Base-by-base conservation (phyloP, 2,888 invertebrate genomes). In the Hartigia nigra region DNA sequence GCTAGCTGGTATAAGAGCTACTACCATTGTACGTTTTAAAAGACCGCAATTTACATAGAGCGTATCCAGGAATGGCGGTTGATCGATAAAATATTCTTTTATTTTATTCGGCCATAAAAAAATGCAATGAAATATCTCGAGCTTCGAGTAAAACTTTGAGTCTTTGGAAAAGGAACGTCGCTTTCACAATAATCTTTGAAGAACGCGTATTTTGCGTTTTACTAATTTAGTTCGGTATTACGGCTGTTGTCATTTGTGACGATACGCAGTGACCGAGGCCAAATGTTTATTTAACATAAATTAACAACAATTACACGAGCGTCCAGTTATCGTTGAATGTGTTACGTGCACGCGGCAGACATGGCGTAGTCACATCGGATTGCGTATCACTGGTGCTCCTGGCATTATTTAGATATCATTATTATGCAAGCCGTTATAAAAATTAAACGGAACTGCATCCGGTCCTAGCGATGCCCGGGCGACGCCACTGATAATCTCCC, bases 221-320 rank as follows among this genome's bases (percentile, higher is more conserved):
- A n/a, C n/a, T n/a, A n/a, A n/a, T n/a, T n/a, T n/a, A n/a, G n/a
- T n/a, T n/a, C n/a, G n/a, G n/a, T n/a, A n/a, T n/a, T n/a, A n/a
- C n/a, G n/a, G n/a, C n/a, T n/a, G n/a, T n/a, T n/a, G n/a, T n/a
- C n/a, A n/a, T n/a, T n/a, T 82, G 81, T 79, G 82, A 81, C 79
- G 80, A 81, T 82, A 84, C 82, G 82, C 76, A 80, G 78, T 79
- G 80, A 74, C 77, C 75, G 79, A 80, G 76, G 79, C 82, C 82
- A 83, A 83, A 85, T 84, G 84, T 83, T 83, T 84, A 83, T 85
- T 84, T 83, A 84, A 82, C 84, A 85, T 85, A 85, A 85, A 85
- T 84, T 83, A 85, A 81, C 82, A 80, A 82, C 81, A 78, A 81
- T 84, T 84, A 84, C 79, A 75, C 69, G 80, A 74, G 74, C 55